Conservation (phyloP, 2,797 vertebrate species). For the Spondyliosoma cantharus region DNA sequence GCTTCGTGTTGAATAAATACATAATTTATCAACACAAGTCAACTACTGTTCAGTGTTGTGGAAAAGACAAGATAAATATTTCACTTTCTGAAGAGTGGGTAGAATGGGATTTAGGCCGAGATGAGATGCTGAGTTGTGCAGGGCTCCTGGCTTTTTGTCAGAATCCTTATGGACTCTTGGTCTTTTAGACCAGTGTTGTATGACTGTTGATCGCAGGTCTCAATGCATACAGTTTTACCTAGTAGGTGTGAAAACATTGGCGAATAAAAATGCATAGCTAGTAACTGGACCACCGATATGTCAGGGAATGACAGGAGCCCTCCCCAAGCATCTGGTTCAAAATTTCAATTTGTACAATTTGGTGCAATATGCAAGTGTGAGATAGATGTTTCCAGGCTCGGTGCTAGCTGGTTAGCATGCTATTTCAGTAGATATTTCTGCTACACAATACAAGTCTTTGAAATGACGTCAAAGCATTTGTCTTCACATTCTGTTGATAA, state of each 20-base stretch:
- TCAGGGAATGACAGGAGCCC: background rate
- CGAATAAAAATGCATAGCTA: no score
- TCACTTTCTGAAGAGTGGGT: conserved; percentile 51
- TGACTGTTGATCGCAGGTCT: conserved; percentile 28
- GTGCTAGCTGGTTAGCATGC: no score
- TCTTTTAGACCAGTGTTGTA: conserved; percentile 21
- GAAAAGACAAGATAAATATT: conserved; percentile 78
- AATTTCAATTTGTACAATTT: no score
- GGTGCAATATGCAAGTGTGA: no score
- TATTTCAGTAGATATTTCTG: no score
- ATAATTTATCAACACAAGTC: conserved; percentile 76
- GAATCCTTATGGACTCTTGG: conserved; percentile 16
- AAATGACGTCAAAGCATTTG: no score
- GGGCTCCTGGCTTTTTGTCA: conserved; percentile 16
- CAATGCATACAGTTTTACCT: conserved; percentile 28
- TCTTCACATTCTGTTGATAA: no score
- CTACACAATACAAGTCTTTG: no score
- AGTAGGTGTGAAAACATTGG: background rate
- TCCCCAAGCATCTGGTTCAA: no score
- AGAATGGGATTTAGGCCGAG: conserved; percentile 55
- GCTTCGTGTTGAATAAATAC: conserved; percentile 72
- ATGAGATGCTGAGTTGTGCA: conserved; percentile 39
- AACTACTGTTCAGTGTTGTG: conserved; percentile 66
- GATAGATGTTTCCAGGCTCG: no score
- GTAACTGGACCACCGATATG: background rate